A percentile compares a stretch with the other conserved stretches of the same genome.
Conservation (phyloP, 2,113 vertebrate species). For the Phaethornis superciliosus region DNA sequence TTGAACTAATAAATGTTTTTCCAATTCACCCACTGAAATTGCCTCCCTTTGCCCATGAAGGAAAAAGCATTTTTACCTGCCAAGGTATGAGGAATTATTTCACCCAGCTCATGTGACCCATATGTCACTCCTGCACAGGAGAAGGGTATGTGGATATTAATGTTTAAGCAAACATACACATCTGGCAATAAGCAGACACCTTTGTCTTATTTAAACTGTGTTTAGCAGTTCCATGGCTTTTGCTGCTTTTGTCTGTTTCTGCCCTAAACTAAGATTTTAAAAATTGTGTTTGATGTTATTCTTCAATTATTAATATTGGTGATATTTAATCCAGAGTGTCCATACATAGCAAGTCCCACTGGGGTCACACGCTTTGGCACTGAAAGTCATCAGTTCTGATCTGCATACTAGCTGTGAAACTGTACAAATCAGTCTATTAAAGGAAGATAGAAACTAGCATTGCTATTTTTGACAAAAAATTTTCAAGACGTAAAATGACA, state of each 20-base stretch:
- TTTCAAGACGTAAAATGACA: neutral
- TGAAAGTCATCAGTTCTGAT: neutral
- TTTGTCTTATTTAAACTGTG: too few species aligned
- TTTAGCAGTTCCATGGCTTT: neutral
- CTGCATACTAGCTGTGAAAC: neutral
- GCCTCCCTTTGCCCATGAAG: neutral
- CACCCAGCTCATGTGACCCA: neutral
- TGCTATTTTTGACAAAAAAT: neutral
- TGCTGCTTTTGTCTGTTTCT: neutral
- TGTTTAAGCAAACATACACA: neutral
- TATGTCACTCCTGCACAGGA: neutral
- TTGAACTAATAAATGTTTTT: neutral
- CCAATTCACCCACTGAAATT: neutral
- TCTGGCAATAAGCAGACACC: neutral
- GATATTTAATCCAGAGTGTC: neutral
- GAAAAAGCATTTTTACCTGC: neutral
- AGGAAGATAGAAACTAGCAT: neutral
- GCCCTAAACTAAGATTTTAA: neutral
- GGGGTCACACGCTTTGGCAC: neutral
- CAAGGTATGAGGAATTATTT: neutral
- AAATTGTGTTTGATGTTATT: neutral
- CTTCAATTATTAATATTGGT: neutral
- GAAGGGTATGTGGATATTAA: neutral
- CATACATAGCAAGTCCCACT: neutral
- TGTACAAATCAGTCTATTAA: neutral